These are phyloP conservation scores for Ariolimax columbianus DNA, from an alignment of 2,888 invertebrate species.

Conservation along the genomic window DNA sequence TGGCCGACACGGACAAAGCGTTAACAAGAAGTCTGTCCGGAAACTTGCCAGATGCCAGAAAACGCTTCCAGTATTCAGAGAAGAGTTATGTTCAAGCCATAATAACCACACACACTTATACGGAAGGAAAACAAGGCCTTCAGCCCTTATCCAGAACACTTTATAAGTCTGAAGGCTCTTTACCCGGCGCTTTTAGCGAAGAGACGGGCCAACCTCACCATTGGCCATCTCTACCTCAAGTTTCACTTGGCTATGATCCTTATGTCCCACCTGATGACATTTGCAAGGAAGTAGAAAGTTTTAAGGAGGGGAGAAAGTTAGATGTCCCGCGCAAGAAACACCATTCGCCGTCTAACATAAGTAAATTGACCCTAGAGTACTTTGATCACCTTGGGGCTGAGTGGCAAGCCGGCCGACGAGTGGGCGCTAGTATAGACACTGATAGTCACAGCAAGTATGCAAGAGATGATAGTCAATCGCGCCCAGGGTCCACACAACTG, in stretches of 20 bases:
- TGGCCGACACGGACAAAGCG: conserved; percentile 28
- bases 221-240: conserved; percentile 2
- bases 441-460: neutral
- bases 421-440: too few relatives aligned
- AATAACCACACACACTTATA: neutral
- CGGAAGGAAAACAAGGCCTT: neutral
- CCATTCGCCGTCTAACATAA: conserved; percentile 59
- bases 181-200: conserved; percentile 35
- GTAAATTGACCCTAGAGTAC: conserved; percentile 68
- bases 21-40: conserved; percentile 61
- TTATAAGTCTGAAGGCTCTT: conserved; percentile 12
- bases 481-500: neutral
- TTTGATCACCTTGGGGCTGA: conserved; percentile 67
- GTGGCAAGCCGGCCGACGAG: conserved; percentile 59
- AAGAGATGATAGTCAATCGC: neutral
- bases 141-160: neutral
- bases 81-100: neutral
- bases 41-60: conserved; percentile 58
- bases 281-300: conserved; percentile 61
- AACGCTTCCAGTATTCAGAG: conserved; percentile 31
- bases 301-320: conserved; percentile 57
- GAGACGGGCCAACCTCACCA: neutral
- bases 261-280: conserved; percentile 67
- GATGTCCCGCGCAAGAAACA: conserved; percentile 55
- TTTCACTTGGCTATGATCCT: conserved; percentile 54